Evolutionary conservation across 2,797 vertebrate genomes (phyloP), one percentile per base, ranked within the genome.

Genomic region (Botia kubotai): DNA sequence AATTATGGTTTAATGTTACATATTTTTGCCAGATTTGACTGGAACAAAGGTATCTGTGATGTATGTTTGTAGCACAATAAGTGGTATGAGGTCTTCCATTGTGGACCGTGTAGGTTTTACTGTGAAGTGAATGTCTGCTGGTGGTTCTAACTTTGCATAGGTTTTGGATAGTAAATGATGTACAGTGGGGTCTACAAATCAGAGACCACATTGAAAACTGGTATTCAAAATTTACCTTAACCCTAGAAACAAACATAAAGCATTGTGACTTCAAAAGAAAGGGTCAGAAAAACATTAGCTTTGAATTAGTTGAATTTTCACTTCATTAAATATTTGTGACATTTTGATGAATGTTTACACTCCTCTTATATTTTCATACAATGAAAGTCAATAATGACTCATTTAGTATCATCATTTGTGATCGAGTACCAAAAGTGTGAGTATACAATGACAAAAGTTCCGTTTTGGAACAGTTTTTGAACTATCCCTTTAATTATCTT

Each of bases 91-190:
- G 12, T 70, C 11, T 29, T 77, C 10, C 8, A 23, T 2, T 66
- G n/a, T 21, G 13, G 7, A 21, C 48, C 23, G 36, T 63, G 17
- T 19, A 52, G 4, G 3, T n/a, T 69, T 69, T 39, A 57, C 65
- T 19, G 36, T 60, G 17, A 3, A 70, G 76, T 16, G 11, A 21
- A 50, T 26, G 43, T 58, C 17, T 62, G n/a, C 21, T 52, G 77
- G 43, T n/a, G 50, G 68, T 39, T 79, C 7, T 16, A 12, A 52
- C 13, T 79, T 79, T 79, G 68, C 77, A 79, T 79, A 63, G 13
- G 23, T 62, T 62, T 62, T 62, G 58, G 23, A 62, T 62, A 62
- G 58, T 62, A 62, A 62, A 62, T 62, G 58, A 62, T 23, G 21
- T 23, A 23, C 23, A 26, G 58, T 29, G 58, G 11, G 23, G 58